Base-by-base conservation (phyloP, 1,140 invertebrate species). In the Antheraea mylitta region DNA sequence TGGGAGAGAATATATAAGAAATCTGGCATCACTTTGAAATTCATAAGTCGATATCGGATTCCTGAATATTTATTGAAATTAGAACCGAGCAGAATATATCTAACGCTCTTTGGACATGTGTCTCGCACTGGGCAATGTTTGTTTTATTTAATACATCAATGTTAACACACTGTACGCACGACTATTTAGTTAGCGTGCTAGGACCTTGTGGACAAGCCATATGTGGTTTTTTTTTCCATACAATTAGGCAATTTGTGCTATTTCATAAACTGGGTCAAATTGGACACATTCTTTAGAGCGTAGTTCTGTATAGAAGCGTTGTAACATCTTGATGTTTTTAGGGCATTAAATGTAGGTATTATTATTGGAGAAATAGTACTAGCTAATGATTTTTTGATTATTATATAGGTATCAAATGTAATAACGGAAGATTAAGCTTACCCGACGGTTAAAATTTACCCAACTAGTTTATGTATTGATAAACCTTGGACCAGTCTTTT, bases 191-290 rank as follows among this genome's bases (percentile, higher is more conserved):
- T 72, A 72, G 64, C 71, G 64, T 42, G 16, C 11, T 18, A 58
- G 62, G 53, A 73, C 82, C 85, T 83, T 87, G 80, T 48, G 42
- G 58, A 6, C 11, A 13, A 66, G 72, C 70, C 84, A 86, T 85
- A 82, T 82, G 83, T 80, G 82, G 81, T 87, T 77, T 83, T 53
- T 48, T 53, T 2, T 30, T 53, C 16, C 0, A 85, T 73, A 90
- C 85, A 85, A 88, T 86, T 88, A 85, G 86, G 85, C 84, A 87
- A 89, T 82, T 77, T 74, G 75, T 30, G 1, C 75, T 81, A 85
- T 86, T 87, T 86, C 81, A 78, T 76, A 68, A 85, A 77, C 71
- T 84, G 75, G 86, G 85, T 86, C 83, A 77, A 79, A 85, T 81
- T 81, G 62, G 38, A 16, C 62, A 37, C 11, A 36, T 13, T 48